A percentile compares a stretch with the other conserved stretches of the same genome.
Conservation (phyloP, 2,797 vertebrate species). For the Leucoraja ocellata region DNA sequence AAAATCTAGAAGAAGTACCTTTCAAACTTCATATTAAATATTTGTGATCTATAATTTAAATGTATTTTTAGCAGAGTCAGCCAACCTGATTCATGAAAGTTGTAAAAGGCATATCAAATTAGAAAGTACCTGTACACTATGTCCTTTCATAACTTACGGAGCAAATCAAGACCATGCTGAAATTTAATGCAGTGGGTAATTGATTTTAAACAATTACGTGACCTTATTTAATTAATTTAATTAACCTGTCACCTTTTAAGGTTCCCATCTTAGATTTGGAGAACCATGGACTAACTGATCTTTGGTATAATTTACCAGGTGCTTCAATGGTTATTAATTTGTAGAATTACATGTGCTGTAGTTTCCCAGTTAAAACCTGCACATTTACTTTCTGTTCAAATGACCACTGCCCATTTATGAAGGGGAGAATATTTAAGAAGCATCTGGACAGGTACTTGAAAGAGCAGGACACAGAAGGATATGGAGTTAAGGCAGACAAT, state of each 20-base stretch:
- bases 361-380: not conserved
- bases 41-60: constrained; percentile 37
- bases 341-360: not conserved
- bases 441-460: too few relatives aligned
- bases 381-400: not conserved
- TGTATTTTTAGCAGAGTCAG: constrained; percentile 19
- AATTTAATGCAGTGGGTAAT: not conserved
- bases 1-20: constrained; percentile 33
- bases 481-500: too few relatives aligned
- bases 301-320: not conserved
- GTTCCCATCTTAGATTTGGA: not conserved
- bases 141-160: not conserved
- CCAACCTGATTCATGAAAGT: not conserved
- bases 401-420: not conserved
- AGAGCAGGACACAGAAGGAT: too few relatives aligned
- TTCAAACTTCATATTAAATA: constrained; percentile 23
- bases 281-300: not conserved
- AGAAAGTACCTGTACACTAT: not conserved
- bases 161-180: not conserved
- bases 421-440: not conserved
- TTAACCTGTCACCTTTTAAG: not conserved
- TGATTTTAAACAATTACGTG: constrained; percentile 12
- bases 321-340: not conserved
- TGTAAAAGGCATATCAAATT: not conserved
- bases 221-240: not conserved